These are phyloP conservation scores for Temnothorax longispinosus DNA, from an alignment of 1,140 invertebrate species.

Conservation along the genomic window DNA sequence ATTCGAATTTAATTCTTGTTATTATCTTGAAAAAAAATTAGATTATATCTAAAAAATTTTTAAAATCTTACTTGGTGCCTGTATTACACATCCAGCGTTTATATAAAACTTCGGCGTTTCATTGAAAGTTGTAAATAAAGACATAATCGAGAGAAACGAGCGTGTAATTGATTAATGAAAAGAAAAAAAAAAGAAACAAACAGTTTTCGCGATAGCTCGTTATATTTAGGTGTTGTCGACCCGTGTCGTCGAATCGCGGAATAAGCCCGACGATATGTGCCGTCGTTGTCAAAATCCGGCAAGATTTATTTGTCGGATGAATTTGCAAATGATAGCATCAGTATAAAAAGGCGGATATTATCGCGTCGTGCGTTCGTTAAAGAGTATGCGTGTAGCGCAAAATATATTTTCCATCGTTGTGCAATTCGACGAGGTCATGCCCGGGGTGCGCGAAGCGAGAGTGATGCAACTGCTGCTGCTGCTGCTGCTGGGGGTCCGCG, in stretches of 20 bases:
- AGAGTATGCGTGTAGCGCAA: not conserved
- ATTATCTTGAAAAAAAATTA: not conserved
- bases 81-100: not conserved
- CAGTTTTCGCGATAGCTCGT: not conserved
- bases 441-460: not conserved
- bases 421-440: not conserved
- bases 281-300: not conserved
- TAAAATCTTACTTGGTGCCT: not conserved
- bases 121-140: not conserved
- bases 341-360: conserved; percentile 4
- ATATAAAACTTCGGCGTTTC: not conserved
- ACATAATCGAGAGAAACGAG: not conserved
- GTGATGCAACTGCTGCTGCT: conserved; percentile 74
- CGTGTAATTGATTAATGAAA: not conserved
- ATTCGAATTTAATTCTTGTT: not conserved
- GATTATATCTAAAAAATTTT: not conserved
- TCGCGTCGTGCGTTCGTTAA: not conserved
- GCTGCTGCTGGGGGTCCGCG: conserved; percentile 74
- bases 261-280: not conserved
- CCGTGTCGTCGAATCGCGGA: not conserved
- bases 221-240: not conserved
- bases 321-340: not conserved
- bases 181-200: not conserved
- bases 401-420: conserved; percentile 69
- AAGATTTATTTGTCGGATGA: not conserved